Evolutionary conservation across 2,888 invertebrate species (phyloP), one percentile per base, ranked within the genome.

Genomic region (Parnassius smintheus): DNA sequence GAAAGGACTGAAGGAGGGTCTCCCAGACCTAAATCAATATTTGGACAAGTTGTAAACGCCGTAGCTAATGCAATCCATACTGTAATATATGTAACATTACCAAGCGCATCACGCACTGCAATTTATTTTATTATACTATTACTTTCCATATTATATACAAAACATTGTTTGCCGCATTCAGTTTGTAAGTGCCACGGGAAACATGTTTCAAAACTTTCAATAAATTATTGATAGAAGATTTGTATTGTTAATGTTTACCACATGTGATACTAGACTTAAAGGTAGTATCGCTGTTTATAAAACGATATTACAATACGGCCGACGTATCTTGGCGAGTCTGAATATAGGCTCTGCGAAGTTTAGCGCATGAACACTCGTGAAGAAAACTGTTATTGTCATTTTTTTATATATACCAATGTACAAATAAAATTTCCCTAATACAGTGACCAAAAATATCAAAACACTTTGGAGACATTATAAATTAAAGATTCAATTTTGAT

Each of bases 1-100:
- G 92, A 99, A 99, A 94, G 99, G 99, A 91, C 94, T 99, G 84
- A 99, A 99, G 93, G 99, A 99, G 85, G 98, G 97, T 87, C 94
- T 99, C 75, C 99, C 99, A 80, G 97, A 98, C 85, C 94, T 99
- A 82, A 92, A 95, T 82, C 96, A 97, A 94, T 99, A 98, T 92
- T 93, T 99, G 93, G 99, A 99, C 94, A 99, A 99, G 94, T 94
- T 99, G 96, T 99, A 99, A 98, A 86, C 81, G 80, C 75, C 81
- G 77, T 89, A 89, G 88, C 88, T 83, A 86, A 86, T 76, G 72
- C 82, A 86, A 87, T 86, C 82, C 78, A 78, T 80, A 80, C 59
- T 90, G 87, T 90, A 91, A 87, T 85, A 88, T 89, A 89, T 88
- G 83, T 86, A 87, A 83, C 82, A 83, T 80, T 82, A 80, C 79